Conservation (phyloP, 2,888 invertebrate genomes). For the Sepiola atlantica region DNA sequence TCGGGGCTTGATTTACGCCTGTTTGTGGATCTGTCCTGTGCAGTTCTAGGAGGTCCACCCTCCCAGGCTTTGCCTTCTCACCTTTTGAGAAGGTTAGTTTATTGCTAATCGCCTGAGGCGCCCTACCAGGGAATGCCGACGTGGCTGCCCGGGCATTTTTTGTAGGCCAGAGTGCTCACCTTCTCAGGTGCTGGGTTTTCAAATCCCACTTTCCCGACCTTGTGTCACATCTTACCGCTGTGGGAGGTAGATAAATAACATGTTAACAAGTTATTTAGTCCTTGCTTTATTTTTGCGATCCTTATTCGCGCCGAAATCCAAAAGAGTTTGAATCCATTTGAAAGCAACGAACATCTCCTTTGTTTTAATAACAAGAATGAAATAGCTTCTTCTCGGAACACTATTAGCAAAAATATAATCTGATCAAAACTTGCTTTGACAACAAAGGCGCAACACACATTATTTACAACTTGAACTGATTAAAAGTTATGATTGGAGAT, state of each 20-base stretch:
- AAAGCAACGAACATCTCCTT: slow-evolving; percentile 19
- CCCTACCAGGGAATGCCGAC: background rate
- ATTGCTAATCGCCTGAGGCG: too few relatives aligned
- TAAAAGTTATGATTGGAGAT: slow-evolving; percentile 32
- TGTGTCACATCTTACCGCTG: too few relatives aligned
- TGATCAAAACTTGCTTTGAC: slow-evolving; percentile 32
- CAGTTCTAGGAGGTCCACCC: too few relatives aligned
- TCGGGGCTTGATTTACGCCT: too few relatives aligned
- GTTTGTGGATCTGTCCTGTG: too few relatives aligned
- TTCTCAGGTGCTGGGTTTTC: too few relatives aligned
- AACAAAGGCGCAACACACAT: slow-evolving; percentile 32
- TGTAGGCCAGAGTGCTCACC: too few relatives aligned
- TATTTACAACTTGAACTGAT: slow-evolving; percentile 32
- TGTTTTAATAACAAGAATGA: slow-evolving; percentile 19
- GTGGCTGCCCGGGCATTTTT: too few relatives aligned
- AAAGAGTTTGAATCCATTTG: background rate
- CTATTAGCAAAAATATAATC: slow-evolving; percentile 32
- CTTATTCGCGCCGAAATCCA: background rate
- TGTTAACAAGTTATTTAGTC: background rate
- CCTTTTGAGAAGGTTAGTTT: too few relatives aligned
- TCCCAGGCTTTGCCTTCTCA: too few relatives aligned
- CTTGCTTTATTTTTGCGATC: background rate
- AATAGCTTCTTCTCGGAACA: background rate
- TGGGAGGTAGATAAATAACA: background rate
- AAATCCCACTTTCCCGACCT: too few relatives aligned